Evolutionary conservation across 2,113 vertebrate genomes (phyloP).

Genomic region (Ginglymostoma cirratum): DNA sequence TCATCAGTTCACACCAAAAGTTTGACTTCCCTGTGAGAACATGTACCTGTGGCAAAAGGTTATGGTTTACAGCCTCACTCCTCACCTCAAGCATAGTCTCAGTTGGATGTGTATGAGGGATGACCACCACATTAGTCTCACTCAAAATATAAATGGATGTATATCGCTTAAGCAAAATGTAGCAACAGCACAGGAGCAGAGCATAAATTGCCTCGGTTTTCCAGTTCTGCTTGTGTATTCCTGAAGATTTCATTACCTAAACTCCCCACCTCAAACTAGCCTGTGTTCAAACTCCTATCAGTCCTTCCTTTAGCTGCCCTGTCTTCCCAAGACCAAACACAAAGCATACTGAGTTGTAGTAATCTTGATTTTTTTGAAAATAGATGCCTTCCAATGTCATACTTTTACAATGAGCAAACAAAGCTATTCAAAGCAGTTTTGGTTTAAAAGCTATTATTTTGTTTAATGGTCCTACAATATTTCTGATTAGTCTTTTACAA

Average conservation of each 20-base stretch:
- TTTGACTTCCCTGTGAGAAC: not conserved
- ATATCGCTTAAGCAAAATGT: not conserved
- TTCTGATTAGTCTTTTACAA: not conserved
- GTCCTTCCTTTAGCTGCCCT: not conserved
- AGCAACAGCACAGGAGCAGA: not conserved
- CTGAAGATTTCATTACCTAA: not conserved
- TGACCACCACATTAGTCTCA: not conserved
- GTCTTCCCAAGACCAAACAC: not conserved
- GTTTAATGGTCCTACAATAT: not conserved
- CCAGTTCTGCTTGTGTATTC: not conserved
- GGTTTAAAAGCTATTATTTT: not conserved
- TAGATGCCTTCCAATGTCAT: not conserved
- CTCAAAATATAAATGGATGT: not conserved
- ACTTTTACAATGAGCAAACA: not conserved
- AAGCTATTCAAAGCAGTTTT: not conserved
- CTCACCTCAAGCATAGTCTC: not conserved
- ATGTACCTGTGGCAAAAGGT: not conserved
- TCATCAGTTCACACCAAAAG: too few relatives aligned
- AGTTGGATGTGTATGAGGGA: not conserved
- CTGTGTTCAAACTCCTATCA: not conserved
- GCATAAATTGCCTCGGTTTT: not conserved
- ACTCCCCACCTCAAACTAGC: too few relatives aligned
- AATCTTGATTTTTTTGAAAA: too few relatives aligned
- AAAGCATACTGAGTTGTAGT: not conserved
- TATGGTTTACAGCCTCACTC: not conserved